Base-by-base conservation (phyloP, 2,888 invertebrate genomes). In the Polyommatus iphigenia region DNA sequence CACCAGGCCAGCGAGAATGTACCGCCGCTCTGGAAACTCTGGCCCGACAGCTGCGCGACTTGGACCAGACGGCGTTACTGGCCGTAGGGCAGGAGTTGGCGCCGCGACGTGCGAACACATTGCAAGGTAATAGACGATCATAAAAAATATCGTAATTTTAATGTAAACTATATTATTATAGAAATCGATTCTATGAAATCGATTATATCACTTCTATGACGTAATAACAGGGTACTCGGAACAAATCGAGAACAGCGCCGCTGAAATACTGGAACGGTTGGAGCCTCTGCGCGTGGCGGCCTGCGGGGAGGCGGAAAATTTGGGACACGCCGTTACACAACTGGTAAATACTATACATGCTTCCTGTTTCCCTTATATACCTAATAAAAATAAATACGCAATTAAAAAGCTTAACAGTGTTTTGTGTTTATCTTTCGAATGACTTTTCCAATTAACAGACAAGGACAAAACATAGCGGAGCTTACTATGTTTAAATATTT, bases 1-100 rank as follows among this genome's bases (percentile, higher is more conserved):
- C 99, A 0, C 99, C 99, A 0, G 99, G 99, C 0, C 99, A 99
- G 89, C 96, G 96, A 5, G 99, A 99, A 89, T 99, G 99, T 88
- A 97, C 98, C 73, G 95, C 95, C 0, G 98, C 98, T 0, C 95
- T 98, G 62, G 97, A 98, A 57, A 96, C 96, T 0, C 92, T 99
- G 10, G 96, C 95, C 81, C 95, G 95, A 1, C 96, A 97, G 82
- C 96, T 98, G 7, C 95, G 97, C 0, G 97, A 97, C 77, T 91
- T 99, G 78, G 99, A 99, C 89, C 97, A 97, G 80, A 97, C 97
- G 0, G 97, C 97, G 3, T 94, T 99, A 86, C 97, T 97, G 79
- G 98, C 98, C 0, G 97, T 98, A n/a, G 97, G 97, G 0, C 97
- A 98, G 86, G 97, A 96, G 57, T 91, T 98, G 78, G 89, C 93